A percentile compares a stretch with the other conserved stretches of the same genome.
phyloP scores from a whole-genome alignment of 2,888 invertebrate genomes.

The Quadriops clusia region DNA sequence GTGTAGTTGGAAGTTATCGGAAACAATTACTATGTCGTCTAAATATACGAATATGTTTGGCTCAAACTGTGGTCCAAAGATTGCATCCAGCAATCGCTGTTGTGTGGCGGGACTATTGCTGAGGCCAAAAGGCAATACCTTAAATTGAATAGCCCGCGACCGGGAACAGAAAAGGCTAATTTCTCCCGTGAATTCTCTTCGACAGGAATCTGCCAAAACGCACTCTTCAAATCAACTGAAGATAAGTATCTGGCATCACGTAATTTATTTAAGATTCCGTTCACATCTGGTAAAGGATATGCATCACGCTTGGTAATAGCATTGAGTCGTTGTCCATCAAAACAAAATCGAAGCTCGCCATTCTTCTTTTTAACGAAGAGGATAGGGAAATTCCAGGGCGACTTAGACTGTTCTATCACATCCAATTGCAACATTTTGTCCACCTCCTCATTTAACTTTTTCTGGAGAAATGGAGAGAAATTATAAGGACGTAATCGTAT shows the following conservation, averaged over 20 bases:
- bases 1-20: slow-evolving; percentile 12
- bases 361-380: slow-evolving; percentile 19
- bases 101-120: slow-evolving; percentile 16
- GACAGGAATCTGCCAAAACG: slow-evolving; percentile 22
- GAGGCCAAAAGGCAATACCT: slow-evolving; percentile 17
- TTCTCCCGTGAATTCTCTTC: slow-evolving; percentile 22
- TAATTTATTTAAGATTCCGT: slow-evolving; percentile 17
- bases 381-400: slow-evolving; percentile 21
- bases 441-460: no score
- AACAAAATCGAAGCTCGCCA: slow-evolving; percentile 18
- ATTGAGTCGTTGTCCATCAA: slow-evolving; percentile 21
- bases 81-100: slow-evolving; percentile 14
- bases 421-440: no score
- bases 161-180: slow-evolving; percentile 25
- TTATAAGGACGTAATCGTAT: no score
- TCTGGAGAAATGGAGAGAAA: no score
- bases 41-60: slow-evolving; percentile 15
- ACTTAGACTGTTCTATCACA: no score
- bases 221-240: slow-evolving; percentile 17
- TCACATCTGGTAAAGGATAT: slow-evolving; percentile 20
- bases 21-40: slow-evolving; percentile 20
- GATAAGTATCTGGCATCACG: slow-evolving; percentile 17
- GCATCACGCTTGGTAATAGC: slow-evolving; percentile 18
- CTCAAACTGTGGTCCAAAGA: slow-evolving; percentile 12
- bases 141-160: slow-evolving; percentile 20